Evolutionary conservation across 2,888 invertebrate species (phyloP).

Genomic region (Trypoxylon attenuatum): DNA sequence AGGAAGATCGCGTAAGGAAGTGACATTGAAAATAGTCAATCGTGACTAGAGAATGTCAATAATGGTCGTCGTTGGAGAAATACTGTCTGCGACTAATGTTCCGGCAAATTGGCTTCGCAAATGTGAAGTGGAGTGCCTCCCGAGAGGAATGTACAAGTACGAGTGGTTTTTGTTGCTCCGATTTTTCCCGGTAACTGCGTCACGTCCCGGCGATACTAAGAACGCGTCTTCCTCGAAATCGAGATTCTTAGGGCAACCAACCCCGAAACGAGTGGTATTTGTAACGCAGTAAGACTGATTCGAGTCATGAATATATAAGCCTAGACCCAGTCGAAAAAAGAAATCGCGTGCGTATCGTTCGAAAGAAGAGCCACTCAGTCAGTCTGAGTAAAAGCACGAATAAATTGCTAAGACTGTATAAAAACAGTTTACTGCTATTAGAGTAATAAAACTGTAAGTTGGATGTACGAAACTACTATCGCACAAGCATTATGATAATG

Average conservation of each 20-base stretch:
- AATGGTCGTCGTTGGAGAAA: constrained; percentile 42
- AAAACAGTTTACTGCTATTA: too few relatives aligned
- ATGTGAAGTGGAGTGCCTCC: constrained; percentile 63
- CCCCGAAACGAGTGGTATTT: not conserved
- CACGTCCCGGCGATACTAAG: constrained; percentile 60
- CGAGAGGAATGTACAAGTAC: constrained; percentile 64
- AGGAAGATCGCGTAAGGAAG: not conserved
- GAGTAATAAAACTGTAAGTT: too few relatives aligned
- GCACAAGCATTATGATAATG: too few relatives aligned
- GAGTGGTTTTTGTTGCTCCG: constrained; percentile 48
- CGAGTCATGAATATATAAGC: not conserved
- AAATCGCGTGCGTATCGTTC: too few relatives aligned
- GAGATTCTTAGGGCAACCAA: not conserved
- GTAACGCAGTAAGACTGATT: not conserved
- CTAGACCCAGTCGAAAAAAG: not conserved
- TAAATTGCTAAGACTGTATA: too few relatives aligned
- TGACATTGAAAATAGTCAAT: constrained; percentile 35
- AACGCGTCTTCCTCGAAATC: not conserved
- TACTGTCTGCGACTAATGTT: constrained; percentile 70
- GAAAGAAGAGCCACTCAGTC: too few relatives aligned
- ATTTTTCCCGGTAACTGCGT: constrained; percentile 63
- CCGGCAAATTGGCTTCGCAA: constrained; percentile 71
- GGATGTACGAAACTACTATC: too few relatives aligned
- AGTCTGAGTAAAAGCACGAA: too few relatives aligned
- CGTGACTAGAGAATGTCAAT: constrained; percentile 44